Percentiles rank a stretch among this genome's conserved stretches.
Evolutionary conservation across 2,113 vertebrate species (phyloP).

Genomic region (Malurus alboscapulatus): DNA sequence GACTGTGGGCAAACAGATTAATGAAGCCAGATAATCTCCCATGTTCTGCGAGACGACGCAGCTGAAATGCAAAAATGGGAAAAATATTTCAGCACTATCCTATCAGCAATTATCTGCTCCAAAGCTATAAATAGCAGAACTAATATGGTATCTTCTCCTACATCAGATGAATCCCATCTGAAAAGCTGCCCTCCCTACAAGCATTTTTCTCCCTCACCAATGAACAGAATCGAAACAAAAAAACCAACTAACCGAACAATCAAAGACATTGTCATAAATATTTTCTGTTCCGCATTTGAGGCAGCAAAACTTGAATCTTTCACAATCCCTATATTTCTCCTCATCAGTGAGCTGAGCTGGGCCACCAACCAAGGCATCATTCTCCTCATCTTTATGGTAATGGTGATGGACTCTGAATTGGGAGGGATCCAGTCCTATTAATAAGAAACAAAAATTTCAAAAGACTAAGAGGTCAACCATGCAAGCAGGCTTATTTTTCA

Average conservation of each 20-base stretch:
- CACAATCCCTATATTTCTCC: constrained; percentile 93
- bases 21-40: constrained; percentile 52
- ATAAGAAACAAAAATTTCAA: constrained; percentile 68
- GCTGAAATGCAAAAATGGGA: constrained; percentile 31
- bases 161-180: neutral
- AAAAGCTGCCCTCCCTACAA: neutral
- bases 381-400: constrained; percentile 92
- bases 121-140: constrained; percentile 23
- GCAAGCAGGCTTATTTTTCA: constrained; percentile 57
- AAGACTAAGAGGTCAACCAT: constrained; percentile 59
- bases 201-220: neutral
- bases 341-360: constrained; percentile 91
- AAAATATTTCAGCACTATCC: constrained; percentile 24
- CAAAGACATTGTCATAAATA: constrained; percentile 90
- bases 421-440: constrained; percentile 89
- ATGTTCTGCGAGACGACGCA: neutral
- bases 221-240: neutral
- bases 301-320: constrained; percentile 90
- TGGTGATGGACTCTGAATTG: constrained; percentile 90
- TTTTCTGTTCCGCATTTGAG: constrained; percentile 88
- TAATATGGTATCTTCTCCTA: constrained; percentile 26
- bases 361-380: constrained; percentile 83
- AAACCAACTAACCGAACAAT: constrained; percentile 85
- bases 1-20: constrained; percentile 61
- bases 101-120: constrained; percentile 26